phyloP scores from a whole-genome alignment of 2,797 vertebrate species.

The Lycodopsis pacificus region DNA sequence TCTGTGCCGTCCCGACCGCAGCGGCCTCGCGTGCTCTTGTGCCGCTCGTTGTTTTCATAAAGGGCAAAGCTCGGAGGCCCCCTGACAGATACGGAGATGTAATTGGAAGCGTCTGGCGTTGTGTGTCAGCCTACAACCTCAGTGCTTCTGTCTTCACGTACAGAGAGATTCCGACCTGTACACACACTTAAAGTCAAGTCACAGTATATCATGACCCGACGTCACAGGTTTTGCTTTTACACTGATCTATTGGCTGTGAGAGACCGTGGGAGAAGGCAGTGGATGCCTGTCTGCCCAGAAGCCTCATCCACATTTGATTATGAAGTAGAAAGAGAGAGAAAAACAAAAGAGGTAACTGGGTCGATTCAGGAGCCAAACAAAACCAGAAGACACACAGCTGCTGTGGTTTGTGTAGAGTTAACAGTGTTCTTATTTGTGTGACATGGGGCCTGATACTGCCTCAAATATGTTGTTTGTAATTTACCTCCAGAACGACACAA shows the following conservation, averaged over 20 bases:
- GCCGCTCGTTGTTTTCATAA: slow-evolving; percentile 52
- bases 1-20: slow-evolving; percentile 1
- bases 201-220: slow-evolving; percentile 73
- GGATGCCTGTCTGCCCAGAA: slow-evolving; percentile 48
- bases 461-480: background rate
- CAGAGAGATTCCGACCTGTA: slow-evolving; percentile 72
- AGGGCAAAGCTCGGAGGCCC: slow-evolving; percentile 57
- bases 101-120: slow-evolving; percentile 81
- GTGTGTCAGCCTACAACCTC: slow-evolving; percentile 70
- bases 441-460: background rate
- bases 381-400: background rate
- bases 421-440: background rate
- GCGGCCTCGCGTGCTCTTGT: slow-evolving; percentile 43
- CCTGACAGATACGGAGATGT: slow-evolving; percentile 59
- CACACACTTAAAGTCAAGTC: slow-evolving; percentile 71
- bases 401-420: background rate
- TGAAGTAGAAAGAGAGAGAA: slow-evolving; percentile 15
- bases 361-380: background rate
- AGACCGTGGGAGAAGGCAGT: slow-evolving; percentile 73
- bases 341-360: background rate
- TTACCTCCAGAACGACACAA: background rate
- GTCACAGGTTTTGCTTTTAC: slow-evolving; percentile 65
- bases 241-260: slow-evolving; percentile 76
- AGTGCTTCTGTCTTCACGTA: slow-evolving; percentile 79
- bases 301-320: slow-evolving; percentile 47